These are phyloP conservation scores for Oligia latruncula DNA, from an alignment of 2,888 invertebrate species.

Conservation along the genomic window DNA sequence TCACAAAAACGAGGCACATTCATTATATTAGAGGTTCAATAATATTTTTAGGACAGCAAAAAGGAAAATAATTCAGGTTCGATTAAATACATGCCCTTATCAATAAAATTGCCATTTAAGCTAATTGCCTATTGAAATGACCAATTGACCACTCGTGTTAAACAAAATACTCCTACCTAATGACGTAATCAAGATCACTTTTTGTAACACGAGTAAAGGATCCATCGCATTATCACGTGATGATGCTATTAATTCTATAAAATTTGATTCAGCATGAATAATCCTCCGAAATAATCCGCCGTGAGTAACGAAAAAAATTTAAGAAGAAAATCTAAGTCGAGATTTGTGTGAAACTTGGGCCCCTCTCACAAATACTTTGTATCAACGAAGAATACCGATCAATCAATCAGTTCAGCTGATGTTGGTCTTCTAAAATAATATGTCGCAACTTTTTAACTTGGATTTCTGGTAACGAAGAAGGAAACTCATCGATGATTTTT, in stretches of 20 bases:
- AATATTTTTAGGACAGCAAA: background rate
- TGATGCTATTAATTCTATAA: background rate
- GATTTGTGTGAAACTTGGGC: constrained; percentile 61
- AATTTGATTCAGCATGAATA: background rate
- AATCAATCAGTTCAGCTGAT: constrained; percentile 61
- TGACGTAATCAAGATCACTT: background rate
- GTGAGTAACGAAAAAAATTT: constrained; percentile 61
- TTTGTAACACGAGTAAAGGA: background rate
- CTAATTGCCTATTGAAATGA: too few species aligned
- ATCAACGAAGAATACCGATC: constrained; percentile 69
- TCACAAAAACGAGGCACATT: too few species aligned
- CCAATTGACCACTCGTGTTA: too few species aligned
- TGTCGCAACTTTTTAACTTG: constrained; percentile 59
- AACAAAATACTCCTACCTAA: background rate
- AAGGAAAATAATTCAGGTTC: background rate
- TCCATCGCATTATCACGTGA: background rate
- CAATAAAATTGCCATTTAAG: too few species aligned
- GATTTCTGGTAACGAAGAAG: constrained; percentile 34
- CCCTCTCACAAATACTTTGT: constrained; percentile 66
- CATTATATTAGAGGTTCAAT: too few species aligned
- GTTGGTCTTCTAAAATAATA: constrained; percentile 66
- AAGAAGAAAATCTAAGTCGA: constrained; percentile 63
- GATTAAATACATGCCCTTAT: background rate
- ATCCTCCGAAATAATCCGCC: background rate
- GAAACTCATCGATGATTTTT: constrained; percentile 15